Percentiles rank a stretch among this genome's conserved stretches.
Conservation (phyloP, 2,888 invertebrate genomes). For the Agelastica alni region DNA sequence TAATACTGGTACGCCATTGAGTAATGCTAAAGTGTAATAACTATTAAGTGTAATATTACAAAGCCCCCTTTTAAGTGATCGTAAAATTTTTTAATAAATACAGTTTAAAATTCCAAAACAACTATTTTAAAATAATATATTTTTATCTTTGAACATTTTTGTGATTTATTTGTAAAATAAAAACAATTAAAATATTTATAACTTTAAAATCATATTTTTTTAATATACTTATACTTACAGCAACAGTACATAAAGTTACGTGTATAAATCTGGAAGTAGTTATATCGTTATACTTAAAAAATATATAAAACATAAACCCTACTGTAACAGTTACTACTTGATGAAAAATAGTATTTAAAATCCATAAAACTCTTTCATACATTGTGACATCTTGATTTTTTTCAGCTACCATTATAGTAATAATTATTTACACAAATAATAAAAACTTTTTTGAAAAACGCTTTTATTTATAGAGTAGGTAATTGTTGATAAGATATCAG, state of each 20-base stretch:
- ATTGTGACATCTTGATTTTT: neutral
- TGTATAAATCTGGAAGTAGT: conserved; percentile 39
- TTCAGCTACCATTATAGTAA: neutral
- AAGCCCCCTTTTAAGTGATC: too few species aligned
- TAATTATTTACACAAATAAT: too few species aligned
- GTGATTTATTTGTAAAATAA: too few species aligned
- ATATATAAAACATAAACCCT: conserved; percentile 42
- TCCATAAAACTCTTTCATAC: conserved; percentile 23
- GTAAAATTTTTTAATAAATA: too few species aligned
- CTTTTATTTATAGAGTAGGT: neutral
- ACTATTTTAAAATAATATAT: too few species aligned
- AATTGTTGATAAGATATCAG: neutral
- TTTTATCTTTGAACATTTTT: too few species aligned
- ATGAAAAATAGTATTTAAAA: conserved; percentile 42
- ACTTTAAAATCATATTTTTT: neutral
- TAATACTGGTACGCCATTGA: too few species aligned
- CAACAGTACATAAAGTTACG: neutral
- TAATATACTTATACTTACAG: conserved; percentile 2
- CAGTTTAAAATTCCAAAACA: too few species aligned
- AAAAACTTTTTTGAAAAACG: neutral
- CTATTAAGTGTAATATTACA: too few species aligned
- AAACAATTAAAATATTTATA: conserved; percentile 20
- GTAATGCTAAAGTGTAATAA: too few species aligned
- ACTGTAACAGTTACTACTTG: conserved; percentile 41
- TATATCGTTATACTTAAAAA: conserved; percentile 37